phyloP scores from a whole-genome alignment of 2,113 vertebrate species.

The Corapipo altera region DNA sequence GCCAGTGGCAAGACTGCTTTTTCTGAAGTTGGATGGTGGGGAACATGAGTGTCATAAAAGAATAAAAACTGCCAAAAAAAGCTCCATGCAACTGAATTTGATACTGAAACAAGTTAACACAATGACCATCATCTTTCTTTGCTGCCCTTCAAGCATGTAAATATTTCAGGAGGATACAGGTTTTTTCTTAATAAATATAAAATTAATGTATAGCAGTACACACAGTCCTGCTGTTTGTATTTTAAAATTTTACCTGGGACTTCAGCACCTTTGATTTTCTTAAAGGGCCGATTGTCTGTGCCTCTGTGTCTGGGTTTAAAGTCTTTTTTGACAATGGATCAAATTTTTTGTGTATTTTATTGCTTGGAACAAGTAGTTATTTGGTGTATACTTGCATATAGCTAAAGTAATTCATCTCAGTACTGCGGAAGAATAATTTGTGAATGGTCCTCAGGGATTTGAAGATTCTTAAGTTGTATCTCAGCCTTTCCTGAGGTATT shows the following conservation, averaged over 20 bases:
- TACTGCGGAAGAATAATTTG: neutral
- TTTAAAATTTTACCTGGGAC: neutral
- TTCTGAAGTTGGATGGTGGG: neutral
- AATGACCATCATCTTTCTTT: neutral
- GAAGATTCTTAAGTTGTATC: neutral
- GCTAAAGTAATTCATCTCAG: neutral
- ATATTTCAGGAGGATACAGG: neutral
- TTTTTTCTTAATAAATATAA: neutral
- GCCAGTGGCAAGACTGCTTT: slow-evolving; percentile 5
- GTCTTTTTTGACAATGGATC: neutral
- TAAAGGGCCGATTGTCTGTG: neutral
- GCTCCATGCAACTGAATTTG: neutral
- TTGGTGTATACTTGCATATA: neutral
- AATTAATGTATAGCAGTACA: neutral
- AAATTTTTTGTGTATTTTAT: neutral
- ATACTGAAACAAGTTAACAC: neutral
- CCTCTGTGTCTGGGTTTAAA: neutral
- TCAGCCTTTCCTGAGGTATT: neutral
- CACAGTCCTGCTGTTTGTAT: neutral
- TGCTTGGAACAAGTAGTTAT: neutral
- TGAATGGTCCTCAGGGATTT: neutral
- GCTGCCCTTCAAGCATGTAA: neutral
- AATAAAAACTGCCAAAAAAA: neutral
- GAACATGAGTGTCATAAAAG: neutral
- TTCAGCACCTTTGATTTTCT: neutral